Percentiles rank a stretch among this genome's conserved stretches.
phyloP scores from a whole-genome alignment of 2,113 vertebrate species.

The Benitochromis conjunctus region DNA sequence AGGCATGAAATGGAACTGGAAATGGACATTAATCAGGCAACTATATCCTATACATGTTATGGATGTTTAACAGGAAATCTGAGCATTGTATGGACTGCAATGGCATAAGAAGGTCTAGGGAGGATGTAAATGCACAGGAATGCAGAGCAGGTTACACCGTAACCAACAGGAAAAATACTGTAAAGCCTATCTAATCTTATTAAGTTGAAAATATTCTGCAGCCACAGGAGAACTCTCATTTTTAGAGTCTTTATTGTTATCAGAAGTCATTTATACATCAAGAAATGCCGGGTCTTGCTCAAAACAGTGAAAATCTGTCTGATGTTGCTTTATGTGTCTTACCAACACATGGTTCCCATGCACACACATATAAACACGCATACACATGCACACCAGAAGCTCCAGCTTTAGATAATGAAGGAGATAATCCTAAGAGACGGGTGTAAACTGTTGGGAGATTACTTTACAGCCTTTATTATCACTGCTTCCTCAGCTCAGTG shows the following conservation, averaged over 20 bases:
- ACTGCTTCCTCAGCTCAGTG: slow-evolving; percentile 18
- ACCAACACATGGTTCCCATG: not conserved
- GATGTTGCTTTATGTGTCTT: not conserved
- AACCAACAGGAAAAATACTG: not conserved
- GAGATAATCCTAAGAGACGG: slow-evolving; percentile 9
- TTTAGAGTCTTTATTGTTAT: not conserved
- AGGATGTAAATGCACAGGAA: not conserved
- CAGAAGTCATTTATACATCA: not conserved
- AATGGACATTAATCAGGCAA: not conserved
- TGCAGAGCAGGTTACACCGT: not conserved
- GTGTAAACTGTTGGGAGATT: slow-evolving; percentile 44
- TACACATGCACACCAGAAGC: slow-evolving; percentile 10
- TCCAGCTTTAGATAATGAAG: slow-evolving; percentile 39
- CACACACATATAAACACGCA: not conserved
- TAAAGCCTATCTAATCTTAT: not conserved
- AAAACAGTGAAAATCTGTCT: not conserved
- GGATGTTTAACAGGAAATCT: not conserved
- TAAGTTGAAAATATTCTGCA: not conserved
- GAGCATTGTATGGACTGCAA: not conserved
- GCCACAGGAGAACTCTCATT: not conserved
- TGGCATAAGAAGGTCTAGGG: not conserved
- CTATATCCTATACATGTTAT: not conserved
- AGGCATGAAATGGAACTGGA: not conserved
- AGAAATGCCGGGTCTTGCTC: not conserved
- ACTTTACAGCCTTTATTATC: slow-evolving; percentile 50